These are phyloP conservation scores for Progne subis DNA, from an alignment of 2,113 vertebrate species.

Conservation along the genomic window DNA sequence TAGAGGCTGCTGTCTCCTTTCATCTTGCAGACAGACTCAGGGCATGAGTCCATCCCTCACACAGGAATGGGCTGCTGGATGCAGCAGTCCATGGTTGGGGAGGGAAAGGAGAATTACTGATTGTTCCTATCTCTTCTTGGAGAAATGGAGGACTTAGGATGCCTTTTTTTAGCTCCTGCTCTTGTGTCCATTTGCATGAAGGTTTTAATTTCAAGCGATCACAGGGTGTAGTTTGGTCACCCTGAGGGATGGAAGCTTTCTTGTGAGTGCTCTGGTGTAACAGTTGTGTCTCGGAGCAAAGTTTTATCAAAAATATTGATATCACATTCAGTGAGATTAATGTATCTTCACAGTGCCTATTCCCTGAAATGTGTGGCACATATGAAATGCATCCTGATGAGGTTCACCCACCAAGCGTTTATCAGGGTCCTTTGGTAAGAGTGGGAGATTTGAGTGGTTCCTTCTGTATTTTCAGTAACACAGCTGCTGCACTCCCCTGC, in stretches of 20 bases:
- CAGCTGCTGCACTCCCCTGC: accelerated
- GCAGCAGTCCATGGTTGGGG: accelerated
- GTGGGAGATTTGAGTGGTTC: neutral
- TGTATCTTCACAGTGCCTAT: neutral
- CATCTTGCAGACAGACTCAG: neutral
- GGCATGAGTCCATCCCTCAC: neutral
- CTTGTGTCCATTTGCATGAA: neutral
- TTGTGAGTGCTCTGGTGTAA: neutral
- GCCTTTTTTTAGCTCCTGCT: neutral
- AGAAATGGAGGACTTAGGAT: neutral
- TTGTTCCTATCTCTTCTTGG: neutral
- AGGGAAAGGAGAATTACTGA: neutral
- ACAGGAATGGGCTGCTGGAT: neutral
- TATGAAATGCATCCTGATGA: neutral
- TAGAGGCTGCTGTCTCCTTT: neutral
- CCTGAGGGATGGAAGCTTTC: neutral
- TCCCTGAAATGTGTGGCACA: neutral
- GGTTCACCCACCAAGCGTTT: neutral
- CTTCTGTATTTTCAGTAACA: neutral
- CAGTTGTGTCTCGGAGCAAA: neutral
- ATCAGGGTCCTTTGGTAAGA: neutral
- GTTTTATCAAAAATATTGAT: neutral
- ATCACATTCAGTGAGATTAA: neutral
- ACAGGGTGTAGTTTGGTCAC: neutral
- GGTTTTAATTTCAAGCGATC: neutral